Percentiles rank a stretch among this genome's conserved stretches.
Conservation (phyloP, 2,888 invertebrate genomes). For the Cataglyphis albicans region DNA sequence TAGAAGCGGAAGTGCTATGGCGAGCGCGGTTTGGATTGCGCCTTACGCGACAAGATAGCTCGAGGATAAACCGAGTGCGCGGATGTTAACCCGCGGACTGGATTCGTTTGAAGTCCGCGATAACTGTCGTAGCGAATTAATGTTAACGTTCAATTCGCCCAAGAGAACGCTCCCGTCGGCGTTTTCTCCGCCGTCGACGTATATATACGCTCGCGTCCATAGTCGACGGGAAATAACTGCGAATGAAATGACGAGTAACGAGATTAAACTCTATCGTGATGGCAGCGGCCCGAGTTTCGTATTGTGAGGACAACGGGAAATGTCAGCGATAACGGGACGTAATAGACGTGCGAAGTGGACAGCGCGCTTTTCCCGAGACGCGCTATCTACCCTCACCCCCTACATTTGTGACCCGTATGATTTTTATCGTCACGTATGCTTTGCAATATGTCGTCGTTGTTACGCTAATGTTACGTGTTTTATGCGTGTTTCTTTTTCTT, state of each 20-base stretch:
- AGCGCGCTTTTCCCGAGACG: constrained; percentile 2
- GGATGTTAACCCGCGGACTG: constrained; percentile 26
- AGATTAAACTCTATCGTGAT: constrained; percentile 37
- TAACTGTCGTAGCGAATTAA: constrained; percentile 52
- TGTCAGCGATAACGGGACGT: constrained; percentile 29
- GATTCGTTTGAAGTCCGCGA: constrained; percentile 56
- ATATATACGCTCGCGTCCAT: constrained; percentile 19
- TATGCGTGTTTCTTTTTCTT: neutral
- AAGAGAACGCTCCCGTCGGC: constrained; percentile 16
- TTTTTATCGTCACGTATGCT: constrained; percentile 31
- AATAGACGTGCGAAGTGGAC: constrained; percentile 29
- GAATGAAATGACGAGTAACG: constrained; percentile 47
- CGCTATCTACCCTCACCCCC: neutral
- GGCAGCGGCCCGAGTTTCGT: neutral
- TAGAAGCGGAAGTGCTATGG: constrained; percentile 55
- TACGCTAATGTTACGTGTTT: neutral
- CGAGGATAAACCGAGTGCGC: constrained; percentile 19
- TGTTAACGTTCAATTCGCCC: constrained; percentile 48
- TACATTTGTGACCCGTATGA: neutral
- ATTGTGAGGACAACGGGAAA: constrained; percentile 22
- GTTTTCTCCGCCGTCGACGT: neutral
- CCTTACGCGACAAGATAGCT: constrained; percentile 37
- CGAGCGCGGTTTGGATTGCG: constrained; percentile 46
- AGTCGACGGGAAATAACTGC: constrained; percentile 26
- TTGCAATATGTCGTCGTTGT: neutral